phyloP scores from a whole-genome alignment of 2,113 vertebrate species.

The Lycocorax pyrrhopterus region DNA sequence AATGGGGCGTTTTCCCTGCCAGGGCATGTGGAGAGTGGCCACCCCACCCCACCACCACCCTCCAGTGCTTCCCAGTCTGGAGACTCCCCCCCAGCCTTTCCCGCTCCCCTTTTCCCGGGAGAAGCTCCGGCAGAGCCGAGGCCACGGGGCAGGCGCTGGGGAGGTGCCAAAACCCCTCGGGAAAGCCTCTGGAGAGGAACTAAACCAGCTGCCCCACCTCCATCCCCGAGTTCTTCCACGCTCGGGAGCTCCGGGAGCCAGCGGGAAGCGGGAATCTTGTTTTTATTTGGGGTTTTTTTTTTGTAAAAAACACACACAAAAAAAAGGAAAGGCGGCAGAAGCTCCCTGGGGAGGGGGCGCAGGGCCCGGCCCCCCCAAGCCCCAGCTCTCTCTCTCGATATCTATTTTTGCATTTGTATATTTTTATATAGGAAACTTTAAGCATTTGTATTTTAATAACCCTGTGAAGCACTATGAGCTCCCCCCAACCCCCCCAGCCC shows the following conservation, averaged over 20 bases:
- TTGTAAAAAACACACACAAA: neutral
- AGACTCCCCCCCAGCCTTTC: too few species aligned
- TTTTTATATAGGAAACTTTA: constrained; percentile 69
- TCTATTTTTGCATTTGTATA: constrained; percentile 71
- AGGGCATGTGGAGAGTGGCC: too few species aligned
- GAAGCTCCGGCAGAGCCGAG: neutral
- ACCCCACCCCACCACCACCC: too few species aligned
- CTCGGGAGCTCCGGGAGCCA: neutral
- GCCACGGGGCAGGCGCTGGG: neutral
- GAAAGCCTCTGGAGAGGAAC: neutral
- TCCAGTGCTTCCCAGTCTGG: neutral
- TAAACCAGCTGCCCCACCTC: neutral
- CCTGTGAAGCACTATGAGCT: constrained; percentile 67
- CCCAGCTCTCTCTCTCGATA: constrained; percentile 54
- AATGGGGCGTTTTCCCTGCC: neutral
- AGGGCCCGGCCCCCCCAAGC: neutral
- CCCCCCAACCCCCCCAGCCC: neutral
- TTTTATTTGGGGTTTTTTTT: neutral
- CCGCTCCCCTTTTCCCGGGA: neutral
- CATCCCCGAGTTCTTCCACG: neutral
- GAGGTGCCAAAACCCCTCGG: neutral
- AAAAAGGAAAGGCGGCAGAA: neutral
- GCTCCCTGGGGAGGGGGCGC: neutral
- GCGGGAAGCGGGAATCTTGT: neutral
- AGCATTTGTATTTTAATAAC: constrained; percentile 74